phyloP scores from a whole-genome alignment of 2,888 invertebrate species.

The Synanthedon vespiformis region DNA sequence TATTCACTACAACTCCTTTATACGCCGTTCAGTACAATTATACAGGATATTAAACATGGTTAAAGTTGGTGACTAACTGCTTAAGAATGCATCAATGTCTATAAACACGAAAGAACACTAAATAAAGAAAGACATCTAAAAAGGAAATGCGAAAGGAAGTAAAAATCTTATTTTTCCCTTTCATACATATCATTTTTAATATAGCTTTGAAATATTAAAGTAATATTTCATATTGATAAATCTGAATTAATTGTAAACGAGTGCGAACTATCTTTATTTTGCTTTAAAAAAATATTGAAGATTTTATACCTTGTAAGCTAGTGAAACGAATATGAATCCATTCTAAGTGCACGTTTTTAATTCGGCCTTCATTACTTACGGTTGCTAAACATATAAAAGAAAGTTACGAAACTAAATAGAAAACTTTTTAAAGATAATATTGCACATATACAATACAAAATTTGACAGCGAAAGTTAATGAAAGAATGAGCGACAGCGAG shows the following conservation, averaged over 20 bases:
- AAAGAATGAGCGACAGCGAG: neutral
- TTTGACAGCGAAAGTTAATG: neutral
- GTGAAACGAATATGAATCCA: neutral
- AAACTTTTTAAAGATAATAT: neutral
- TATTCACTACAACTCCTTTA: neutral
- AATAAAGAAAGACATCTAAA: no score
- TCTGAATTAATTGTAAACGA: no score
- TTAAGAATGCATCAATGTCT: neutral
- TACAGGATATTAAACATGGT: neutral
- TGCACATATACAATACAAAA: neutral
- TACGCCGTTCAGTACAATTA: neutral
- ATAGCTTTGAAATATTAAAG: no score
- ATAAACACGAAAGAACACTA: neutral
- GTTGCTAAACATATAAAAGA: neutral
- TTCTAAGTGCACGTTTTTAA: neutral
- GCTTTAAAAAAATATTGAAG: no score
- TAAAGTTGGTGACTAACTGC: slow-evolving; percentile 3
- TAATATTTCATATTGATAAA: no score
- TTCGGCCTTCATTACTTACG: neutral
- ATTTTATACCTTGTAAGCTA: no score
- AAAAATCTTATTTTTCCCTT: no score
- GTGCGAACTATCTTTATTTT: no score
- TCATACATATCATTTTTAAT: no score
- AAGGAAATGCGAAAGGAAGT: no score
- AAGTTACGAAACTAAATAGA: neutral